These are phyloP conservation scores for Trachelipus rathkii DNA, from an alignment of 1,140 invertebrate genomes.

Conservation along the genomic window DNA sequence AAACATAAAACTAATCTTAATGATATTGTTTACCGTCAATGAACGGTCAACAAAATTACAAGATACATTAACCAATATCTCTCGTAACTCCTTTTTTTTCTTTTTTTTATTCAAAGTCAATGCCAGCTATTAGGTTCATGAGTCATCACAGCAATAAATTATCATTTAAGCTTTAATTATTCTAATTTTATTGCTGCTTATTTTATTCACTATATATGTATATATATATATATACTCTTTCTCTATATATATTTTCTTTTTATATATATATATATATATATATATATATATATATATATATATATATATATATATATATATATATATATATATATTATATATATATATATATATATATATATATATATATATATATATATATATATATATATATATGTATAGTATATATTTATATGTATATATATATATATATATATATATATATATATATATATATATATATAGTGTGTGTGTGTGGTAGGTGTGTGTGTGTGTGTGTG, in stretches of 20 bases:
- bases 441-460: slow-evolving; percentile 15
- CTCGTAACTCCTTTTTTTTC: not conserved
- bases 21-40: too few species aligned
- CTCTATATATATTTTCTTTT: not conserved
- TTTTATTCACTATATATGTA: not conserved
- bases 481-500: too few species aligned
- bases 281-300: not conserved
- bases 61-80: too few species aligned
- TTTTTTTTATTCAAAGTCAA: slow-evolving; percentile 11
- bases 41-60: too few species aligned
- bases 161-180: not conserved
- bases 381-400: not conserved
- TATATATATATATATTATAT: not conserved
- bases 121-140: not conserved
- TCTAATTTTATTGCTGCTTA: slow-evolving; percentile 8
- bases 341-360: not conserved
- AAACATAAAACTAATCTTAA: not conserved
- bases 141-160: not conserved
- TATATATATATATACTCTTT: not conserved
- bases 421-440: slow-evolving; percentile 15
- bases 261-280: not conserved
- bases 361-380: not conserved
- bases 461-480: too few species aligned
- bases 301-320: not conserved
- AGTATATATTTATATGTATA: not conserved